Conservation (phyloP, 2,797 vertebrate genomes). For the Aplochiton taeniatus region DNA sequence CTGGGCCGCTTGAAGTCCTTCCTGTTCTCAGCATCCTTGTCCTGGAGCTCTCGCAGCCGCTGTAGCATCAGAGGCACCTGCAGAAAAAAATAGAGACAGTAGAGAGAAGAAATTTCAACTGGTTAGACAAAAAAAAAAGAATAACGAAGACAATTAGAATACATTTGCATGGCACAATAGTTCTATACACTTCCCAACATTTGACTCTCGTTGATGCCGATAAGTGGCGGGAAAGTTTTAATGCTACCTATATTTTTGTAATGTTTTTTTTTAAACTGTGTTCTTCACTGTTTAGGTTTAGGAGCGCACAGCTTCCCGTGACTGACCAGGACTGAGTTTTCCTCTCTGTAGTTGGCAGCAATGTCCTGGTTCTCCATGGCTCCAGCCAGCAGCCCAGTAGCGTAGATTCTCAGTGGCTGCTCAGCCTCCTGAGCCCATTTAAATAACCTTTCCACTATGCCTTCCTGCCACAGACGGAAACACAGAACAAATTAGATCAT, state of each 20-base stretch:
- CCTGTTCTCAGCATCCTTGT: conserved; percentile 83
- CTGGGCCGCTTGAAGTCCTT: conserved; percentile 88
- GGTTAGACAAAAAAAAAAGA: not conserved
- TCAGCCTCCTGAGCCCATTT: conserved; percentile 97
- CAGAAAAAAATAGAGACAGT: conserved; percentile 37
- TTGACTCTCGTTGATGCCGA: too few relatives aligned
- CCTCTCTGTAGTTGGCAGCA: conserved; percentile 97
- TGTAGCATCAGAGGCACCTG: conserved; percentile 97
- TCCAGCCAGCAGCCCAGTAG: conserved; percentile 92
- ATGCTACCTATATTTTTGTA: too few relatives aligned
- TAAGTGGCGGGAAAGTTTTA: too few relatives aligned
- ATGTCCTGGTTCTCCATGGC: conserved; percentile 99
- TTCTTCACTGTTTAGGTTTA: not conserved
- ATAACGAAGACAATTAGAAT: not conserved
- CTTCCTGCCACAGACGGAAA: conserved; percentile 79
- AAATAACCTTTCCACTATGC: conserved; percentile 96
- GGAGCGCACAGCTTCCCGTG: not conserved
- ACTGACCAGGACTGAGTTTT: conserved; percentile 95
- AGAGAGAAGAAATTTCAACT: conserved; percentile 1
- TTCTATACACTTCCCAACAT: too few relatives aligned
- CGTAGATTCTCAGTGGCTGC: conserved; percentile 92
- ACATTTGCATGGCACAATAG: too few relatives aligned
- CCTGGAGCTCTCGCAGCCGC: conserved; percentile 89
- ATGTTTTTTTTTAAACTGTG: too few relatives aligned
- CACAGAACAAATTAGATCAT: conserved; percentile 11